These are phyloP conservation scores for Agriopis leucophaearia DNA, from an alignment of 2,888 invertebrate species.

Conservation along the genomic window DNA sequence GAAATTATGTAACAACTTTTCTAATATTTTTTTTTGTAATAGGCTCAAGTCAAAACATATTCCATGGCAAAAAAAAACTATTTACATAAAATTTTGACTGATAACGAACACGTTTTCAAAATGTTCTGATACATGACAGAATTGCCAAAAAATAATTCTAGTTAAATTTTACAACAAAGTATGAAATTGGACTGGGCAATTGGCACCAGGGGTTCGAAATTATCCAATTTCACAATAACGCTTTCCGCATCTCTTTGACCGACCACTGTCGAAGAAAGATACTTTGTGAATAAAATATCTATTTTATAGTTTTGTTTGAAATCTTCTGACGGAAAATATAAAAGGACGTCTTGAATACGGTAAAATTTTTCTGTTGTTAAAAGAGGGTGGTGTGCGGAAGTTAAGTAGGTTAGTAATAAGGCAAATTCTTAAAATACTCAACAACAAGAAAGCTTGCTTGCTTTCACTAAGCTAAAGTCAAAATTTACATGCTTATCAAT, in stretches of 20 bases:
- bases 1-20: background rate
- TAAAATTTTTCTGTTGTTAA: conserved; percentile 45
- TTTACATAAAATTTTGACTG: background rate
- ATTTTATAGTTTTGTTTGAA: conserved; percentile 51
- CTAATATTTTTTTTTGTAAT: background rate
- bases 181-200: conserved; percentile 50
- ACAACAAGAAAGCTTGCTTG: background rate
- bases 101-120: background rate
- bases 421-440: background rate
- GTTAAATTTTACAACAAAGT: conserved; percentile 44
- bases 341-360: conserved; percentile 48
- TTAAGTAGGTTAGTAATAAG: background rate
- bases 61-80: background rate
- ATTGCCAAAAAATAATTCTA: conserved; percentile 32
- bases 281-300: conserved; percentile 50
- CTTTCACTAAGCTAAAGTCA: background rate
- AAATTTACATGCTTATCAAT: background rate
- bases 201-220: conserved; percentile 52
- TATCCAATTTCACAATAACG: conserved; percentile 54
- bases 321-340: conserved; percentile 48
- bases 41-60: background rate
- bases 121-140: conserved; percentile 14
- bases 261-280: conserved; percentile 53
- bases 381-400: conserved; percentile 2
- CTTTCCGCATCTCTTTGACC: conserved; percentile 52